Percentiles rank a stretch among this genome's conserved stretches.
These are phyloP conservation scores for Syngnathus rostellatus DNA, from an alignment of 2,797 vertebrate genomes.

Conservation along the genomic window DNA sequence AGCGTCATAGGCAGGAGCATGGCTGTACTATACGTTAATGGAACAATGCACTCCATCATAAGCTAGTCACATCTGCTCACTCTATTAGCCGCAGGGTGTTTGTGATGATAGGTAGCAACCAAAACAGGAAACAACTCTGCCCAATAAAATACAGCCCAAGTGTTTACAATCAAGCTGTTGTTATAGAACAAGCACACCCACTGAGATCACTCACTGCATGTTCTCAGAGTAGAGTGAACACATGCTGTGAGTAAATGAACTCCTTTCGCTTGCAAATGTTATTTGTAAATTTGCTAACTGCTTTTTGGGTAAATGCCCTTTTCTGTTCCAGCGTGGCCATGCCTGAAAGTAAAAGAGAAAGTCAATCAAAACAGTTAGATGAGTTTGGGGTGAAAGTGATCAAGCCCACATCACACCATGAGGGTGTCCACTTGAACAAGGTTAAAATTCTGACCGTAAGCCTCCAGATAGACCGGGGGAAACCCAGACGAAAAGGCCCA, in stretches of 20 bases:
- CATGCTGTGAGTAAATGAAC: not conserved
- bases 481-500: too few relatives aligned
- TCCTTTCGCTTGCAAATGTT: not conserved
- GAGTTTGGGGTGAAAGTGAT: not conserved
- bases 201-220: not conserved
- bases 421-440: too few relatives aligned
- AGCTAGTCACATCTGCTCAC: not conserved
- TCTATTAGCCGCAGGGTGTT: slow-evolving; percentile 6
- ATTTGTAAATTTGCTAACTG: slow-evolving; percentile 3
- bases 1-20: not conserved
- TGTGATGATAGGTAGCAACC: slow-evolving; percentile 10
- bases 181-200: slow-evolving; percentile 5
- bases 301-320: not conserved
- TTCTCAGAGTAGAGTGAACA: not conserved
- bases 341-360: not conserved
- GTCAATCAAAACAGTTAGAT: not conserved
- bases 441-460: too few relatives aligned
- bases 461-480: too few relatives aligned
- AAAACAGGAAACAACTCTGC: not conserved
- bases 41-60: not conserved
- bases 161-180: slow-evolving; percentile 5
- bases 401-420: not conserved
- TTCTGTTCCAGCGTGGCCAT: not conserved
- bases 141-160: slow-evolving; percentile 1
- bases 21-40: not conserved